Evolutionary conservation across 2,888 invertebrate species (phyloP), one percentile per base, ranked within the genome.

Genomic region (Andricus quercusramuli): DNA sequence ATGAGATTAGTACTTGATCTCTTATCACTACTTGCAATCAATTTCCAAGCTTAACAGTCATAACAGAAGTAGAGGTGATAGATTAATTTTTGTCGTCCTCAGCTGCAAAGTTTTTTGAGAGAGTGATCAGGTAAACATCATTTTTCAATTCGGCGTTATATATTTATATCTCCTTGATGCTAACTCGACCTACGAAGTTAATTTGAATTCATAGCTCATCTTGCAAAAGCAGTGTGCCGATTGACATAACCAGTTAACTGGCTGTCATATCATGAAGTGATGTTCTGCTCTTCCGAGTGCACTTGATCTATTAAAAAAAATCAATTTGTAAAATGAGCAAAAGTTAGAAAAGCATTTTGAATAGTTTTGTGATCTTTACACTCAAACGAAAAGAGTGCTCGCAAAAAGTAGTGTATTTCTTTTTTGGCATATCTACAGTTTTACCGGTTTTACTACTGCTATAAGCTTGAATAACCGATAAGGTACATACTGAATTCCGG

Each of bases 181-280:
- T 51, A 32, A 74, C n/a, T 3, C 51, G 6, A 74, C 70, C 29
- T 8, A 62, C 47, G 51, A 56, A 32, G 51, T 51, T 74, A 56
- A 62, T 32, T 51, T 32, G 51, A 74, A 74, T 74, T 74, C 32
- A 51, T 51, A 74, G 70, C 25, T 51, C 4, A 74, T 13, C 29
- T 51, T 74, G 56, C 47, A 74, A 56, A 51, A 56, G 56, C 70
- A 74, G 51, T 56, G 70, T n/a, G 32, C 20, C n/a, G 47, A 47
- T 62, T 70, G 51, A n/a, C 70, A 70, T 51, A 56, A 70, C 70
- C 51, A 70, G 29, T 70, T 51, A 70, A 70, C 51, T 70, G n/a
- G 29, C 70, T 74, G 70, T 74, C 70, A 29, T 51, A 32, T 6
- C 29, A 74, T 74, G 56, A 56, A 74, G 32, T 68, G 68, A 68